phyloP scores from a whole-genome alignment of 2,113 vertebrate genomes.

The Prionailurus bengalensis region DNA sequence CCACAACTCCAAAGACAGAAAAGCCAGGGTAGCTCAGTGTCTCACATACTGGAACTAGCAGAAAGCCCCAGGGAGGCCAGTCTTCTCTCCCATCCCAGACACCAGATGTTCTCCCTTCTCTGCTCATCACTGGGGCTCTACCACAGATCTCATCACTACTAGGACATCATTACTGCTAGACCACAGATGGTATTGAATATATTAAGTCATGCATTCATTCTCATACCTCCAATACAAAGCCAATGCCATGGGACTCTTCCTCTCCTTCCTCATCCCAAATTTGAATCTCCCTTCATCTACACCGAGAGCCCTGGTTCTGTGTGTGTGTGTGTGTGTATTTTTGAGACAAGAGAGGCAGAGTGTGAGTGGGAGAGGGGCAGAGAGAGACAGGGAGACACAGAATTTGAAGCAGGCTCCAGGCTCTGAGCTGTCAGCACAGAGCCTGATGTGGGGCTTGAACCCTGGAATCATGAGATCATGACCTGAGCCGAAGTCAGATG shows the following conservation, averaged over 20 bases:
- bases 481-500: too few species aligned
- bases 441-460: too few species aligned
- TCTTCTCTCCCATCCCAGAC: neutral
- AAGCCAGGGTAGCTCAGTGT: neutral
- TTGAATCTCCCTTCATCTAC: neutral
- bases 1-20: neutral
- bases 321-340: too few species aligned
- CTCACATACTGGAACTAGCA: neutral
- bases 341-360: too few species aligned
- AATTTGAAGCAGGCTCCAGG: too few species aligned
- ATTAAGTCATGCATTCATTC: neutral
- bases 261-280: neutral
- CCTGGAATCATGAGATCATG: too few species aligned
- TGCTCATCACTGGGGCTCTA: neutral
- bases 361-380: too few species aligned
- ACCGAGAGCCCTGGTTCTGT: neutral
- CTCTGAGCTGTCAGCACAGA: too few species aligned
- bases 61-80: neutral
- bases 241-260: neutral
- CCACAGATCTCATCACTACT: neutral
- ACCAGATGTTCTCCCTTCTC: rapidly evolving
- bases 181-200: rapidly evolving
- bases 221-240: neutral
- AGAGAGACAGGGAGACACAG: too few species aligned
- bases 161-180: neutral